Percentiles rank a stretch among this genome's conserved stretches.
Evolutionary conservation across 1,140 invertebrate genomes (phyloP).

Genomic region (Agraylea sexmaculata): DNA sequence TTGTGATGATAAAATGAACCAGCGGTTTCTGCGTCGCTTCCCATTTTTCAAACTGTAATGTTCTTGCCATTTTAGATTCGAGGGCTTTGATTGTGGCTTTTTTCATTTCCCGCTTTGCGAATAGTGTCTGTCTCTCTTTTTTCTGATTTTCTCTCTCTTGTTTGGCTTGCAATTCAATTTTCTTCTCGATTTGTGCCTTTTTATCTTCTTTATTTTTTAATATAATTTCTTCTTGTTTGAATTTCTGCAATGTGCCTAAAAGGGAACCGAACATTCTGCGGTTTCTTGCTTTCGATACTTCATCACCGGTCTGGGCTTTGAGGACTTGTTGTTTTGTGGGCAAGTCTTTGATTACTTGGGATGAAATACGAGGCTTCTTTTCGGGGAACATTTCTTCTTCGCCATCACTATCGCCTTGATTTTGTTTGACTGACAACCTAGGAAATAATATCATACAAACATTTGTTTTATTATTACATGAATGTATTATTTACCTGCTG

Average conservation of each 20-base stretch:
- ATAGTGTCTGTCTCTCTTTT: constrained; percentile 74
- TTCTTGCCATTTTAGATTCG: constrained; percentile 82
- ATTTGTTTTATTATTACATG: constrained; percentile 1
- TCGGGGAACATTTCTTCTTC: constrained; percentile 29
- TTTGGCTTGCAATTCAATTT: constrained; percentile 82
- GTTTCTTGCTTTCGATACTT: constrained; percentile 73
- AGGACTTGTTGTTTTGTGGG: constrained; percentile 35
- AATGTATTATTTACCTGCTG: constrained; percentile 29
- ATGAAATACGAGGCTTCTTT: constrained; percentile 31
- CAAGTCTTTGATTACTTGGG: constrained; percentile 33
- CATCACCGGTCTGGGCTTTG: constrained; percentile 73
- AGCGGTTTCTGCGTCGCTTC: constrained; percentile 66
- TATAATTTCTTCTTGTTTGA: constrained; percentile 87
- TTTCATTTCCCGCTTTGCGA: constrained; percentile 73
- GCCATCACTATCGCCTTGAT: constrained; percentile 32
- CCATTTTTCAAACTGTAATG: constrained; percentile 81
- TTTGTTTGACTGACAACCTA: constrained; percentile 31
- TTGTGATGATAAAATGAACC: constrained; percentile 77
- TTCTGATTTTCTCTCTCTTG: constrained; percentile 77
- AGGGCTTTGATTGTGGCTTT: constrained; percentile 78
- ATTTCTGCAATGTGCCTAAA: constrained; percentile 87
- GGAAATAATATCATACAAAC: constrained; percentile 7
- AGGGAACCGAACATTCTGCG: constrained; percentile 90
- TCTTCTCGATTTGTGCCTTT: constrained; percentile 77
- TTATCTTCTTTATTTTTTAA: constrained; percentile 61